Evolutionary conservation across 1,140 invertebrate species (phyloP).

Genomic region (Drosophila sproati): DNA sequence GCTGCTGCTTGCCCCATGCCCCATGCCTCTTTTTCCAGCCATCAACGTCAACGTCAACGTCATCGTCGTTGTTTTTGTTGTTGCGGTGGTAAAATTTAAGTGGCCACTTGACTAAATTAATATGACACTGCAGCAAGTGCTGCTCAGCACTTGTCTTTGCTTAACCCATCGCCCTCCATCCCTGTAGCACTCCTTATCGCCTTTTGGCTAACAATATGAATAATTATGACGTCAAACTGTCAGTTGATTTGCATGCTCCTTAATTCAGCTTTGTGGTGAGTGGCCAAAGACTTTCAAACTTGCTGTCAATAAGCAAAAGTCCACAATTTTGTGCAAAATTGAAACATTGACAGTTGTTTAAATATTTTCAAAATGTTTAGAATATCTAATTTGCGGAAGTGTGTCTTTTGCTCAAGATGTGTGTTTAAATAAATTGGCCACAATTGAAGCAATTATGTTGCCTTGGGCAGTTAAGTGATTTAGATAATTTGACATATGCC

Average conservation of each 20-base stretch:
- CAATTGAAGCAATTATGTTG: conserved; percentile 23
- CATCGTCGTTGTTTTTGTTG: conserved; percentile 34
- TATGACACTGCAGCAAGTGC: conserved; percentile 78
- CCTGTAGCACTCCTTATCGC: conserved; percentile 8
- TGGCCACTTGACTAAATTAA: conserved; percentile 83
- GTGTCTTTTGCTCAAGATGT: background rate
- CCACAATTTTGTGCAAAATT: conserved; percentile 23
- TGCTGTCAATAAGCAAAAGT: conserved; percentile 31
- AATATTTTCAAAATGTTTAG: background rate
- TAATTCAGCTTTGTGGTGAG: conserved; percentile 6
- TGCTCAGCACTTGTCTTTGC: conserved; percentile 59
- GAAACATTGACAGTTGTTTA: conserved; percentile 27
- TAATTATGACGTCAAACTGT: conserved; percentile 68
- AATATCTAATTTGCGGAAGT: background rate
- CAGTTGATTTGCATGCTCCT: conserved; percentile 66
- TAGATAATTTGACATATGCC: background rate
- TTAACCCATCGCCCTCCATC: conserved; percentile 3
- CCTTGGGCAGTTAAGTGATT: background rate
- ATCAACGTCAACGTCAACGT: conserved; percentile 1
- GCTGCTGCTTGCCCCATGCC: background rate
- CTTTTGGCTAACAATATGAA: conserved; percentile 70
- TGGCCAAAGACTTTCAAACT: conserved; percentile 30
- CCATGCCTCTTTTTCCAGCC: background rate
- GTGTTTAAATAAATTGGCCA: conserved; percentile 6
- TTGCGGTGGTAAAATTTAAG: conserved; percentile 76